Evolutionary conservation across 1,140 invertebrate species (phyloP), one percentile per base, ranked within the genome.

Genomic region (Sinella curviseta): DNA sequence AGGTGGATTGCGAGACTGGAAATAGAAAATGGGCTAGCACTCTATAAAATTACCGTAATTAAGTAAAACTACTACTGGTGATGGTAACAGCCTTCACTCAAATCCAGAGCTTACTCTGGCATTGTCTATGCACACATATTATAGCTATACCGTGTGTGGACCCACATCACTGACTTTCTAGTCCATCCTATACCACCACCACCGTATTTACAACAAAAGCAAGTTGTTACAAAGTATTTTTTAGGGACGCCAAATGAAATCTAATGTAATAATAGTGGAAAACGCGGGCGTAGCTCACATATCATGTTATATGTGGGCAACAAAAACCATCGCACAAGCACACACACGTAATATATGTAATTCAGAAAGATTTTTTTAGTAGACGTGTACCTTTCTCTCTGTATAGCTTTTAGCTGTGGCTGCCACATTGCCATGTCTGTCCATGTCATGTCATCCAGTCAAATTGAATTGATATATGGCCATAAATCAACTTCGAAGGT

Each of bases 11-110:
- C 28, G 26, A 17, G 8, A 31, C 28, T 8, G 8, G 28, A 8
- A 70, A 24, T 70, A 70, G 65, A 70, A 60, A 70, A 70, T 33
- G 39, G 57, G 36, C 60, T 77, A 81, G 77, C 80, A 81, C 77
- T 81, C 80, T 76, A 78, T 81, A 81, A 81, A 81, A 81, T 81
- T 81, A 81, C 80, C 74, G 77, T 81, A 81, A 81, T 81, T 81
- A 81, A 77, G 79, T 80, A 80, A 80, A 80, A 77, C 65, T 31
- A 8, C 65, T 70, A 24, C 3, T 33, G 65, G 65, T 33, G 24
- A 60, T 17, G 57, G 12, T 60, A n/a, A 26, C 57, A 4, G 57
- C 57, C 4, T 8, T n/a, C 14, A 26, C 20, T 48, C 39, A 48
- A 12, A 48, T 48, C 39, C 39, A 48, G 8, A 48, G 8, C 39